Evolutionary conservation across 2,113 vertebrate genomes (phyloP), one percentile per base, ranked within the genome.

Genomic region (Corynorhinus townsendii): DNA sequence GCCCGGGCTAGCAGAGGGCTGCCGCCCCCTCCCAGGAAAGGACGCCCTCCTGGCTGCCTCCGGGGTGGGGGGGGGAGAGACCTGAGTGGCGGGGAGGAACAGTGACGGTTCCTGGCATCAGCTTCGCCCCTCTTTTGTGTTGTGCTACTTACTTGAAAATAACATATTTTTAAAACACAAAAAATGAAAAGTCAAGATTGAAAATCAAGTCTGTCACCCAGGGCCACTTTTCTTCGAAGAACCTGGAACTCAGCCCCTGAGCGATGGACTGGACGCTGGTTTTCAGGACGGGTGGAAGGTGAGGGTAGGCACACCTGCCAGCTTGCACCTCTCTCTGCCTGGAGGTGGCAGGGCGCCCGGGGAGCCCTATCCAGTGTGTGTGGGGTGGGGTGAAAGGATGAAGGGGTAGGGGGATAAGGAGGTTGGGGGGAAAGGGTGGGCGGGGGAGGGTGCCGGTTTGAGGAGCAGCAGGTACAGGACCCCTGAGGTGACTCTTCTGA

Each of bases 51-150:
- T 0, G 2, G 49, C 71, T 24, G 47, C 64, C 52, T 5, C 4
- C 1, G 30, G 35, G n/a, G n/a, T n/a, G n/a, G n/a, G n/a, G n/a
- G n/a, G n/a, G n/a, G n/a, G 35, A 11, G 30, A 24, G 45, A 28
- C 43, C 20, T 10, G 22, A 8, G 35, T 9, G 7, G 52, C 11
- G 11, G 45, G 52, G 11, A 33, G 5, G 38, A 54, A 2, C 10
- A 1, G 7, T n/a, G 73, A 11, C 0, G 0, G 8, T 30, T 64
- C 47, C 33, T 3, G 1, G 11, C 19, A n/a, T 19, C 30, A 5
- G 73, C 19, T 73, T 45, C 7, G 12, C 3, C 20, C 14, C 4
- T 43, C 24, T 28, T 35, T 14, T 35, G 24, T 30, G n/a, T 28
- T 7, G 2, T 15, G 17, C 3, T 1, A 16, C 40, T 49, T 17